phyloP scores from a whole-genome alignment of 1,140 invertebrate species.

The Drosophila sucinea region DNA sequence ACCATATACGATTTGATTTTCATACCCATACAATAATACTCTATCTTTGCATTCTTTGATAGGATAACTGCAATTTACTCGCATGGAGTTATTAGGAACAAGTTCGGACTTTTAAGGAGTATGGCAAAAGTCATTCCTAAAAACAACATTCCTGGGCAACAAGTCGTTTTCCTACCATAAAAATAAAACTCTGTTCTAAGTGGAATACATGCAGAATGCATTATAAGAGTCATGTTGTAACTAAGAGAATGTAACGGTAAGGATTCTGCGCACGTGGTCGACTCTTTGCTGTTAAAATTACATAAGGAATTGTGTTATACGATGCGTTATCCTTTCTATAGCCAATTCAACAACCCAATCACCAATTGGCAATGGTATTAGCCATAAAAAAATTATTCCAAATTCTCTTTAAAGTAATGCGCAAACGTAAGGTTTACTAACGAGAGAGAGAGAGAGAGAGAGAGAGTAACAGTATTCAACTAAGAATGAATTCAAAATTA shows the following conservation, averaged over 20 bases:
- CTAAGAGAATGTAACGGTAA: neutral
- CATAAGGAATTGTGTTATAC: conserved; percentile 1
- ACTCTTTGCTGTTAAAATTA: conserved; percentile 2
- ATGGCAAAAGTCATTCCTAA: neutral
- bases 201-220: neutral
- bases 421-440: neutral
- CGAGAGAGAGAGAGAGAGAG: neutral
- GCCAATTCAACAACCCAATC: neutral
- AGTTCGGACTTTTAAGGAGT: neutral
- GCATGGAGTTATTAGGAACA: no score
- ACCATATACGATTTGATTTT: no score
- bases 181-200: neutral
- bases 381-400: neutral
- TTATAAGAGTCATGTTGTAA: conserved; percentile 2
- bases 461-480: neutral
- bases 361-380: neutral
- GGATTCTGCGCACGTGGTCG: neutral
- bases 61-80: no score
- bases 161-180: neutral
- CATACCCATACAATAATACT: no score
- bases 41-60: no score
- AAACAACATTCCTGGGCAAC: neutral
- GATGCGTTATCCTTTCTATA: neutral
- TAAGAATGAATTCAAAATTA: conserved; percentile 1
- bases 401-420: neutral